Conservation (phyloP, 1,140 invertebrate species). For the Coptotermes formosanus region DNA sequence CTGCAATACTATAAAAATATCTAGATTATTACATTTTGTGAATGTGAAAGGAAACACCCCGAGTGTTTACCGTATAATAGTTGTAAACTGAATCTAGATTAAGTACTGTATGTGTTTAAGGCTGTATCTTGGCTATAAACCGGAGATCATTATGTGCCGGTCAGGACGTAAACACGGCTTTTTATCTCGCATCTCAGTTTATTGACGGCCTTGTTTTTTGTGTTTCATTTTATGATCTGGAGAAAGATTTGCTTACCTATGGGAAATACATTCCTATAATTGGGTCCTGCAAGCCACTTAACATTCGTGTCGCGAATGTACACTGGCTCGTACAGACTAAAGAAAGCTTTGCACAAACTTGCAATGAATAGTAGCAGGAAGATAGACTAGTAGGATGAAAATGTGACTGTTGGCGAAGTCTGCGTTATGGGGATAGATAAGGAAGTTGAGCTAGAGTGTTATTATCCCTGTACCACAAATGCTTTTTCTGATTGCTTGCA, state of each 20-base stretch:
- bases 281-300: background rate
- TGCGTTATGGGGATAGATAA: no score
- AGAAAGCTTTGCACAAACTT: no score
- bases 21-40: background rate
- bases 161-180: background rate
- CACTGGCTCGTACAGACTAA: no score
- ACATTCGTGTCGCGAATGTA: no score
- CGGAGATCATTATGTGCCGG: background rate
- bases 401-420: no score
- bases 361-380: no score
- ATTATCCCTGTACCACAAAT: no score
- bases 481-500: no score
- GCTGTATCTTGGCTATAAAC: background rate
- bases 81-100: background rate
- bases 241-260: background rate
- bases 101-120: background rate
- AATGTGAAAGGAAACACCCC: background rate
- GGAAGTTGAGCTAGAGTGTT: no score
- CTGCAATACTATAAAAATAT: no score
- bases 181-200: background rate
- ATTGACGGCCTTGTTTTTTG: background rate
- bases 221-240: background rate
- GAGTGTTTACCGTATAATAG: background rate
- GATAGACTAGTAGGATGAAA: no score
- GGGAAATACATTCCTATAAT: background rate